Conservation (phyloP, 2,888 invertebrate species). For the Luperina testacea region DNA sequence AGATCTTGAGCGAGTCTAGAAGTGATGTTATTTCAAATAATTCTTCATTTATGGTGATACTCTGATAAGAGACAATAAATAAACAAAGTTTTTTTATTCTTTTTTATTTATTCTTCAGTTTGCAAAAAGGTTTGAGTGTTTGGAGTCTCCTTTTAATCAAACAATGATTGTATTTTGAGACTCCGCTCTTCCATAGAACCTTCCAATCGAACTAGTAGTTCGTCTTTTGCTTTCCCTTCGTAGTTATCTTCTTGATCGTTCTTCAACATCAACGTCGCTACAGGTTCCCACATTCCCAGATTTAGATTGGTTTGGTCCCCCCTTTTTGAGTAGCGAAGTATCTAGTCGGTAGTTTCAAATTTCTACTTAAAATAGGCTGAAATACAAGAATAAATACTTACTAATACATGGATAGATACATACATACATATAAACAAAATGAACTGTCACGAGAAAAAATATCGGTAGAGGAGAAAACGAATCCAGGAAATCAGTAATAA, state of each 20-base stretch:
- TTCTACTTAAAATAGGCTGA: not conserved
- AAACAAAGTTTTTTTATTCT: not conserved
- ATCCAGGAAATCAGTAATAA: too few relatives aligned
- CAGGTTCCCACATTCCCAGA: not conserved
- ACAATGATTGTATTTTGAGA: not conserved
- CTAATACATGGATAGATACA: too few relatives aligned
- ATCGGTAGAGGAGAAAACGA: too few relatives aligned
- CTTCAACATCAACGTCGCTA: not conserved
- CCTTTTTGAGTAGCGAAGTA: not conserved
- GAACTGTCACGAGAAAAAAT: too few relatives aligned
- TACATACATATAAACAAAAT: too few relatives aligned
- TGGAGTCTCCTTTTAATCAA: not conserved
- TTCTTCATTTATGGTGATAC: not conserved
- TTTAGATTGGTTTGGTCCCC: not conserved
- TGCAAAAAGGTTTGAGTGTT: not conserved
- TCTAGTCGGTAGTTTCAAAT: not conserved
- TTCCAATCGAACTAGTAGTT: not conserved
- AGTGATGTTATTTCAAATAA: conserved; percentile 1
- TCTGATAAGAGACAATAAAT: not conserved
- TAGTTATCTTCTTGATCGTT: not conserved
- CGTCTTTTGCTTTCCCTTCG: not conserved
- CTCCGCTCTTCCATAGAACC: not conserved
- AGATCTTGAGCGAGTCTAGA: not conserved
- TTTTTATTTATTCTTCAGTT: not conserved
- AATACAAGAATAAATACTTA: too few relatives aligned